Evolutionary conservation across 2,888 invertebrate genomes (phyloP), one percentile per base, ranked within the genome.

Genomic region (Unio pictorum): DNA sequence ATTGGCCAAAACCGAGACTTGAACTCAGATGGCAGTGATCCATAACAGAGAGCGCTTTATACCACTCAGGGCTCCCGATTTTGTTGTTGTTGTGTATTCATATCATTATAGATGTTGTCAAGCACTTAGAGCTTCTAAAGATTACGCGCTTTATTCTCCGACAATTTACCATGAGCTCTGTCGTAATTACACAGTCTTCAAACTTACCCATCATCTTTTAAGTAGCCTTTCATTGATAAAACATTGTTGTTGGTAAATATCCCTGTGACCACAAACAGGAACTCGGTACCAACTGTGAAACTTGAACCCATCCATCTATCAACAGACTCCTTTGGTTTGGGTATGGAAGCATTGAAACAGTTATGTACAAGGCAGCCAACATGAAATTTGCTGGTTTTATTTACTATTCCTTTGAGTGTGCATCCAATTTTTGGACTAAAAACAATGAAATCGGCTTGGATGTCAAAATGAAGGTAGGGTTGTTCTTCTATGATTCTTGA

Each of bases 321-420:
- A 1, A 91, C 90, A 66, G 87, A 83, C 66, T 91, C 91, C 45
- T 91, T 91, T 11, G 92, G 92, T 81, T 92, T 92, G 59, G 93
- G 93, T 62, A 94, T 92, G 6, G 94, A 93, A 18, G 94, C 93
- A 90, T 94, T 94, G 84, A 94, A 94, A 34, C 92, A 92, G 82
- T 93, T 92, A 86, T 94, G 94, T 0, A 94, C 93, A 66, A 94
- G 91, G 76, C 94, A 92, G 5, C 93, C 93, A 70, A 95, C 90
- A 89, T 94, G 94, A 79, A 93, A 93, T 56, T 90, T 88, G 76
- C 93, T 93, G 77, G 93, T 93, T 87, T 94, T 94, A 85, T 93
- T 94, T 0, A 94, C 93, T 77, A 93, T 87, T 88, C 91, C 94
- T 85, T 91, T 92, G 63, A 94, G 86, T 55, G 89, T 91, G 72